These are phyloP conservation scores for Pygmarrhopalites habei DNA, from an alignment of 1,140 invertebrate genomes.

Conservation along the genomic window DNA sequence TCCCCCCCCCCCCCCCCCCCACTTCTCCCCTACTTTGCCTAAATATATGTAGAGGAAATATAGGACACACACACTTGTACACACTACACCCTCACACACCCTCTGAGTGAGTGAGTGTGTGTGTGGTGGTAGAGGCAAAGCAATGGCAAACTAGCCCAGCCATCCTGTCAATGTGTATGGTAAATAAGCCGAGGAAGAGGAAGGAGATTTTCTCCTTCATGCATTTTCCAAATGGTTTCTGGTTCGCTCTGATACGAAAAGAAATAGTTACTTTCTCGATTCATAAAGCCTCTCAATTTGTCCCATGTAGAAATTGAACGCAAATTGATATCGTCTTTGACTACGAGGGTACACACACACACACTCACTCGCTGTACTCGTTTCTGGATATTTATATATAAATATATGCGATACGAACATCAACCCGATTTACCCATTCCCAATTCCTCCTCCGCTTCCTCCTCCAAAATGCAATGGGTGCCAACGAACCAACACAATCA, in stretches of 20 bases:
- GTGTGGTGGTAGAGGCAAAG: neutral
- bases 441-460: too few relatives aligned
- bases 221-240: slow-evolving; percentile 27
- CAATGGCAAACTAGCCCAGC: too few relatives aligned
- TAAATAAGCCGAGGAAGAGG: slow-evolving; percentile 25
- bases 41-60: neutral
- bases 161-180: slow-evolving; percentile 13
- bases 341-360: neutral
- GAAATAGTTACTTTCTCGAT: slow-evolving; percentile 30
- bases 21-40: neutral
- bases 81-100: neutral
- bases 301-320: slow-evolving; percentile 23
- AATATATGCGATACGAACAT: too few relatives aligned
- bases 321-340: slow-evolving; percentile 30
- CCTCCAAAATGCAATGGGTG: neutral
- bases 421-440: too few relatives aligned
- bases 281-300: slow-evolving; percentile 32
- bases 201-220: slow-evolving; percentile 29
- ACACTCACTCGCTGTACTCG: neutral
- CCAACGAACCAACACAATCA: neutral
- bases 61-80: neutral
- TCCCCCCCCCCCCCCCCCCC: neutral
- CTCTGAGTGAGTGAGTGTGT: neutral
- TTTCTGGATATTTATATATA: too few relatives aligned
- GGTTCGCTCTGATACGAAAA: slow-evolving; percentile 23